Percentiles rank a stretch among this genome's conserved stretches.
Conservation (phyloP, 2,113 vertebrate species). For the Megaceryle torquata region DNA sequence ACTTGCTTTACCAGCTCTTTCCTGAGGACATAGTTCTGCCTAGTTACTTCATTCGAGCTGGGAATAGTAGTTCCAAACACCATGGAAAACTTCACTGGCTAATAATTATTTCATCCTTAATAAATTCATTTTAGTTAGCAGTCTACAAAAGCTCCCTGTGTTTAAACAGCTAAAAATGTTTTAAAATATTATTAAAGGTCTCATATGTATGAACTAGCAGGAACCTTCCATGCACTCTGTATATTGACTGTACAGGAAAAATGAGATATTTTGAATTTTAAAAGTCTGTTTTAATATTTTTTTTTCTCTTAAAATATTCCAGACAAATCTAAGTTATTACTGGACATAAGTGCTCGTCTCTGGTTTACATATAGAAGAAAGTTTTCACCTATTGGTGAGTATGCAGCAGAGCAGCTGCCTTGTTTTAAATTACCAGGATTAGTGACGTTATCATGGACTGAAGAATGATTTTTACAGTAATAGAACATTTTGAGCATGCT, state of each 20-base stretch:
- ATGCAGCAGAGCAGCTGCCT: neutral
- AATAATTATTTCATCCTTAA: neutral
- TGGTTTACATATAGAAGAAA: slow-evolving; percentile 99
- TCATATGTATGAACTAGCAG: neutral
- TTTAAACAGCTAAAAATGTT: neutral
- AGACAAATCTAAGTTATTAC: slow-evolving; percentile 93
- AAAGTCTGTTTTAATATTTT: slow-evolving; percentile 21
- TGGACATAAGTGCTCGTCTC: slow-evolving; percentile 89
- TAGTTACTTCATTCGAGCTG: neutral
- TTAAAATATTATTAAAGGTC: neutral
- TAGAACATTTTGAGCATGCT: neutral
- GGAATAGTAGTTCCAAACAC: neutral
- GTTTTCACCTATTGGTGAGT: slow-evolving; percentile 95
- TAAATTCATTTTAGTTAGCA: neutral
- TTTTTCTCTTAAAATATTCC: slow-evolving; percentile 58
- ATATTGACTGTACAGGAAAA: neutral
- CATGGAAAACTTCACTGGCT: neutral
- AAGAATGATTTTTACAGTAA: neutral
- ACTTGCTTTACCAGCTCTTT: slow-evolving; percentile 6
- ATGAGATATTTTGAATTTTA: neutral
- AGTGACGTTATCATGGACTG: neutral
- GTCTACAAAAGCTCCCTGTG: neutral
- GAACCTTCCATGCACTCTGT: neutral
- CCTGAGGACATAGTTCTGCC: neutral
- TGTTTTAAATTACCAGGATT: neutral